Percentiles rank a stretch among this genome's conserved stretches.
These are phyloP conservation scores for Peromyscus eremicus DNA, from an alignment of 2,797 vertebrate genomes.

Conservation along the genomic window DNA sequence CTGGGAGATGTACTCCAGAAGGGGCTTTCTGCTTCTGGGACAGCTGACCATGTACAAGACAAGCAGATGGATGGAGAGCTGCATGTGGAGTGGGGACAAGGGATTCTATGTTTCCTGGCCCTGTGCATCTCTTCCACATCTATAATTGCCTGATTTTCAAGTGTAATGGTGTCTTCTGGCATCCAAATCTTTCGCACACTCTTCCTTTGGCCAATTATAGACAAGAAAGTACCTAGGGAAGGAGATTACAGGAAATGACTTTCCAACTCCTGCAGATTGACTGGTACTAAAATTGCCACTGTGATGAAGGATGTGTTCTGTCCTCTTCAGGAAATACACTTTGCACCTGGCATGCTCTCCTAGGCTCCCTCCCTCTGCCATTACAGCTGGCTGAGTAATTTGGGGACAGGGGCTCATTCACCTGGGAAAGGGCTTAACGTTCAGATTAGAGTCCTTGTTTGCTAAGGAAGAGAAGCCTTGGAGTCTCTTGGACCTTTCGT, in stretches of 20 bases:
- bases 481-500: slow-evolving; percentile 56
- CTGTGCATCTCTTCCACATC: background rate
- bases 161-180: background rate
- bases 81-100: accelerated
- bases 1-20: background rate
- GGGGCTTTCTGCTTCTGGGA: background rate
- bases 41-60: background rate
- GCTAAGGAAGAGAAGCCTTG: background rate
- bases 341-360: background rate
- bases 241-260: background rate
- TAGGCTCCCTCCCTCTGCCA: background rate
- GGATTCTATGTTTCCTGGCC: accelerated
- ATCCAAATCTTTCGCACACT: background rate
- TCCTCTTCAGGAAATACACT: background rate
- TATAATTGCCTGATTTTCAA: background rate
- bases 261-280: background rate
- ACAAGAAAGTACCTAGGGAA: background rate
- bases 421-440: background rate
- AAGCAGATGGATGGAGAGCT: background rate
- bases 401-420: background rate
- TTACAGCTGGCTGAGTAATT: background rate
- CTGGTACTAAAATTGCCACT: background rate
- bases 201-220: background rate
- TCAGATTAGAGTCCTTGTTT: background rate
- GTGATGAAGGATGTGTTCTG: background rate